These are phyloP conservation scores for Notoglanidium macrostoma DNA, from an alignment of 2,797 vertebrate genomes.

Conservation along the genomic window DNA sequence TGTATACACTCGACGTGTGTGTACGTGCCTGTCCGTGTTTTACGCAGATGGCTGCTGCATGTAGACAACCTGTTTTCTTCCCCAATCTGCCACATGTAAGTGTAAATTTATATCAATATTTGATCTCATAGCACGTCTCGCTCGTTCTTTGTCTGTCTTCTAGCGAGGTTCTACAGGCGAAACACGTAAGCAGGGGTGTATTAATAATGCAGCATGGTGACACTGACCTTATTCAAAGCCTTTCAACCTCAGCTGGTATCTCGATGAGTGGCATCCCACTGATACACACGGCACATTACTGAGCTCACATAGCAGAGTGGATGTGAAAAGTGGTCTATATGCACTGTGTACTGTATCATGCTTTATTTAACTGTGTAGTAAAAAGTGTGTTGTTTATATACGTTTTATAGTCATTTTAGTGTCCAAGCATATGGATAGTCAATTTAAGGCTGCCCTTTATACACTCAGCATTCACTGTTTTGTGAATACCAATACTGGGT, in stretches of 20 bases:
- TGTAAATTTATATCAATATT: slow-evolving; percentile 77
- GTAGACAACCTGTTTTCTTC: slow-evolving; percentile 60
- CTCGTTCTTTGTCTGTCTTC: slow-evolving; percentile 58
- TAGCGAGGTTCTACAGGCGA: slow-evolving; percentile 71
- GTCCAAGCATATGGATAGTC: neutral
- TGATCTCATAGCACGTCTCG: slow-evolving; percentile 70
- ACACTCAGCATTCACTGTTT: neutral
- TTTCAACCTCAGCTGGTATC: slow-evolving; percentile 81
- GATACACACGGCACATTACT: slow-evolving; percentile 69
- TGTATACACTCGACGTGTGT: neutral
- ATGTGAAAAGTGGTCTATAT: neutral
- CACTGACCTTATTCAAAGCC: slow-evolving; percentile 83
- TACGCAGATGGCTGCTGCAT: slow-evolving; percentile 33
- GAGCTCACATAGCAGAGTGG: slow-evolving; percentile 13
- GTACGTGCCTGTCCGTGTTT: neutral
- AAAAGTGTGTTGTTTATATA: neutral
- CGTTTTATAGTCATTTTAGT: neutral
- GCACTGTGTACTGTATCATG: neutral
- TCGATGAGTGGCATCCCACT: slow-evolving; percentile 74
- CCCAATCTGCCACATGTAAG: slow-evolving; percentile 68
- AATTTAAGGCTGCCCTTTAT: neutral
- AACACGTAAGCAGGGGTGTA: slow-evolving; percentile 76
- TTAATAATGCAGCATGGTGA: slow-evolving; percentile 81
- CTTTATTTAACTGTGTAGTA: slow-evolving; percentile 13
- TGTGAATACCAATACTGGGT: too few relatives aligned